These are phyloP conservation scores for Leptinotarsa texana DNA, from an alignment of 1,140 invertebrate species.

Conservation along the genomic window DNA sequence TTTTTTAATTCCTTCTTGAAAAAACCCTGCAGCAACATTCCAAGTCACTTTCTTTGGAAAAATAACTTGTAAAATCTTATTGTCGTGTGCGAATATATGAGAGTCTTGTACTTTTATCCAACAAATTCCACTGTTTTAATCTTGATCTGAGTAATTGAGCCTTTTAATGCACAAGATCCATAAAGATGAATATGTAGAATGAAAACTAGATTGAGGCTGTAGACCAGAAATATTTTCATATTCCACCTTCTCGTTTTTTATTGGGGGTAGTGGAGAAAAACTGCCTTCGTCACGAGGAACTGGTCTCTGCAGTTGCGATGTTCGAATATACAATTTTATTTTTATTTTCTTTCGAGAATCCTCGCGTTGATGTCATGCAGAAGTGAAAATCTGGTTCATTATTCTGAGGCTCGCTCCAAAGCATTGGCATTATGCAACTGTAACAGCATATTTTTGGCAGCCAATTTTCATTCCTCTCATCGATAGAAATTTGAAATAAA, in stretches of 20 bases:
- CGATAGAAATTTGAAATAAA: conserved; percentile 27
- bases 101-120: neutral
- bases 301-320: conserved; percentile 20
- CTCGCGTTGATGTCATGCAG: conserved; percentile 31
- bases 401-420: conserved; percentile 42
- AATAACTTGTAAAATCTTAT: conserved; percentile 19
- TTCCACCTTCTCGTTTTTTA: neutral
- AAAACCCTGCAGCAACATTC: conserved; percentile 16
- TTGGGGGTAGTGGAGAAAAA: neutral
- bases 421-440: conserved; percentile 31
- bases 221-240: neutral
- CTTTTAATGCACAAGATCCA: neutral
- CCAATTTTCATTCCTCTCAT: conserved; percentile 22
- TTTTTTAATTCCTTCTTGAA: conserved; percentile 20
- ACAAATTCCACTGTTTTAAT: neutral
- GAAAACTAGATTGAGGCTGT: neutral
- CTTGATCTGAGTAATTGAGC: conserved; percentile 21
- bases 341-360: conserved; percentile 19
- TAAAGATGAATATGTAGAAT: neutral
- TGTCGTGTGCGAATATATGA: neutral
- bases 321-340: conserved; percentile 27
- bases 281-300: neutral
- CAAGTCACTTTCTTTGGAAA: conserved; percentile 27
- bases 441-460: conserved; percentile 16
- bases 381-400: conserved; percentile 32